Conservation (phyloP, 2,113 vertebrate species). For the Regulus satrapa region DNA sequence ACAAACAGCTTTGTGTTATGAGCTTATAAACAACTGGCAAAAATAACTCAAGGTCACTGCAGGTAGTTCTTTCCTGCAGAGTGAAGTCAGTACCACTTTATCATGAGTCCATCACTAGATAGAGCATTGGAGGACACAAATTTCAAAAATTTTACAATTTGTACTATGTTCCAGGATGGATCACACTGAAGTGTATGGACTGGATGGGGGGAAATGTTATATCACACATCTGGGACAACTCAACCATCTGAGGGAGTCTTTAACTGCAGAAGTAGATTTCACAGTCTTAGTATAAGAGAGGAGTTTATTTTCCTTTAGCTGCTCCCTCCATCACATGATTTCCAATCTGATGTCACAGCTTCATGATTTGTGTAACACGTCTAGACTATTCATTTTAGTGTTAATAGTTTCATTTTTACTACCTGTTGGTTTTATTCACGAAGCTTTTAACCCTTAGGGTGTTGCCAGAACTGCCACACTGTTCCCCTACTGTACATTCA, state of each 20-base stretch:
- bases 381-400: background rate
- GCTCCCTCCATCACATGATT: background rate
- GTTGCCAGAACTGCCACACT: background rate
- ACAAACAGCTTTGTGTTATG: background rate
- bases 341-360: background rate
- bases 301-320: background rate
- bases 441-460: background rate
- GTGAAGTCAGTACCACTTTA: background rate
- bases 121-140: background rate
- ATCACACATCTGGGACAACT: background rate
- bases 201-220: background rate
- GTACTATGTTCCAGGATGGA: background rate
- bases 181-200: background rate
- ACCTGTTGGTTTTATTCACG: background rate
- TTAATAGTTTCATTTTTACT: background rate
- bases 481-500: background rate
- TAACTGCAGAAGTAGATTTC: background rate
- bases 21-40: background rate
- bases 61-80: background rate
- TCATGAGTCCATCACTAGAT: background rate
- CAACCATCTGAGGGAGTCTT: background rate
- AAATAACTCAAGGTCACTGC: background rate
- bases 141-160: background rate
- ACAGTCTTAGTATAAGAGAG: background rate
- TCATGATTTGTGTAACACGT: background rate